Conservation (phyloP, 2,888 invertebrate genomes). For the Andrena chrysosceles region DNA sequence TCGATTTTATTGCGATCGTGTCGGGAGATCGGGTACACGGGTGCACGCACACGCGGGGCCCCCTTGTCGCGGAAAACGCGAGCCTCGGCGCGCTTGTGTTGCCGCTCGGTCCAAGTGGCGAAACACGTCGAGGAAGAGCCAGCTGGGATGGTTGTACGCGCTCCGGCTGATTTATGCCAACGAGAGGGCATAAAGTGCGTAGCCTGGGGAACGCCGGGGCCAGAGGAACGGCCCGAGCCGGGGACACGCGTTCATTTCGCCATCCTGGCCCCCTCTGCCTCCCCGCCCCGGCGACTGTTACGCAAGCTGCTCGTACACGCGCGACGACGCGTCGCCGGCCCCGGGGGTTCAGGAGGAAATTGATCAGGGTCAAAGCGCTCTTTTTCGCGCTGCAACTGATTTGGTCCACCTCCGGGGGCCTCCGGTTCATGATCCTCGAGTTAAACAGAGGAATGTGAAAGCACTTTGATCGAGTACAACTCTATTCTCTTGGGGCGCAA, state of each 20-base stretch:
- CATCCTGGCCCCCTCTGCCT: slow-evolving; percentile 10
- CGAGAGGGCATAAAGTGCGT: slow-evolving; percentile 79
- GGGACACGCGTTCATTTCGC: slow-evolving; percentile 42
- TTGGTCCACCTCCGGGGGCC: too few species aligned
- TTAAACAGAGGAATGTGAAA: too few species aligned
- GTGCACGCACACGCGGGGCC: slow-evolving; percentile 1
- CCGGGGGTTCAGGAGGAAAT: slow-evolving; percentile 7
- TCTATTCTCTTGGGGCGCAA: too few species aligned
- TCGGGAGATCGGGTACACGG: slow-evolving; percentile 30
- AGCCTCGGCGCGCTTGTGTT: not conserved
- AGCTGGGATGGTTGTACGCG: slow-evolving; percentile 72
- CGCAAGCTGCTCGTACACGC: slow-evolving; percentile 26
- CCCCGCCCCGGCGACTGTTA: slow-evolving; percentile 28
- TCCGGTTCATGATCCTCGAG: too few species aligned
- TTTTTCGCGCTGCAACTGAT: not conserved
- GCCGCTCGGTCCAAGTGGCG: slow-evolving; percentile 28
- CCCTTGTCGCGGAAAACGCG: slow-evolving; percentile 25
- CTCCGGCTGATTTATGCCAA: slow-evolving; percentile 76
- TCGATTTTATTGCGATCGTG: slow-evolving; percentile 53
- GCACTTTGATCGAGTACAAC: too few species aligned
- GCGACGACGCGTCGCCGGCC: slow-evolving; percentile 9
- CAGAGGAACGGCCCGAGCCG: slow-evolving; percentile 46
- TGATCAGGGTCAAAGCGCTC: not conserved
- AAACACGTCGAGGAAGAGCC: slow-evolving; percentile 70
- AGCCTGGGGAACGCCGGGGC: slow-evolving; percentile 70